Base-by-base conservation (phyloP, 1,140 invertebrate species). In the Pachypsylla venusta region DNA sequence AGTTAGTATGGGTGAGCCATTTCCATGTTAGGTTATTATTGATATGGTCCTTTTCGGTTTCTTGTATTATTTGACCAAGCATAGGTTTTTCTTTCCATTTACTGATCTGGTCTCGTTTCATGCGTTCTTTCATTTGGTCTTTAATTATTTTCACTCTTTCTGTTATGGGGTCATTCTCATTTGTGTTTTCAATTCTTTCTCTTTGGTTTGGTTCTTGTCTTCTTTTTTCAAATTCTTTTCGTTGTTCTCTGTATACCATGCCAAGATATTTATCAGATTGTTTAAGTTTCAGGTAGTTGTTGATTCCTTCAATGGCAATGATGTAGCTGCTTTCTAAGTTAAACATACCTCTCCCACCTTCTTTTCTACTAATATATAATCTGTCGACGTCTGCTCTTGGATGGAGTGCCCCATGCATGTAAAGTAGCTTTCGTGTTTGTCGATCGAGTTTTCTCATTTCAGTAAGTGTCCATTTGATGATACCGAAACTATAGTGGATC, bases 301-400 rank as follows among this genome's bases (percentile, higher is more conserved):
- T 5, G 3, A 27, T 55, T 55, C 5, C 20, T 14, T 4, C 4
- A 12, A 5, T 27, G 54, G 22, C n/a, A 25, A 10, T 55, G 19
- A 19, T 2, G n/a, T 24, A 13, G 22, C 3, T 3, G 19, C 14
- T 4, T 55, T 24, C 54, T 2, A 55, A 5, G 2, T 25, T 4
- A 10, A 27, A 19, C 12, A 55, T 2, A n/a, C 20, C 20, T 55
- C 54, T 55, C n/a, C 60, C 60, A 1, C 60, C 60, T 13, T 60
- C 22, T 24, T n/a, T 27, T 39, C 60, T 61, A 19, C 3, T 5
- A 2, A 61, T 20, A 24, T 61, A 61, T 4, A 61, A 26, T 16
- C 58, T 24, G 35, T 61, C 35, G 27, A 61, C 58, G 20, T 61
- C 58, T n/a, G 60, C 58, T 61, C 35, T 48, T 13, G 58, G 58